phyloP scores from a whole-genome alignment of 2,888 invertebrate genomes.

The Conomelus anceps region DNA sequence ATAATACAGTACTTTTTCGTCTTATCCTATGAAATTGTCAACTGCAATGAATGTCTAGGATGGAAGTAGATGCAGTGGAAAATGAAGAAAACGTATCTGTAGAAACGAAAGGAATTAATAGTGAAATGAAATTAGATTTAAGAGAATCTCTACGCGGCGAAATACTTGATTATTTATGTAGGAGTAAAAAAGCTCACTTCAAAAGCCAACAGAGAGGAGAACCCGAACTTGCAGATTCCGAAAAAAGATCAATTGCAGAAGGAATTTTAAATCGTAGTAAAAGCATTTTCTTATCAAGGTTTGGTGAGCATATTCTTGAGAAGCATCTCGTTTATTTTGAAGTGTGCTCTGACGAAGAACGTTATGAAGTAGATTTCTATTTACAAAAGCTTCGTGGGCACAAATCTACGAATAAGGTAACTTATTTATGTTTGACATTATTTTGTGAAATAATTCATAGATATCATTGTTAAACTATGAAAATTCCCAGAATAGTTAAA shows the following conservation, averaged over 20 bases:
- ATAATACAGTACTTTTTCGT: no score
- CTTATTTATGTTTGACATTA: no score
- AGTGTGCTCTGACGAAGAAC: conserved; percentile 39
- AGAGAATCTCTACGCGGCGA: conserved; percentile 40
- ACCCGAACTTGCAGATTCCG: conserved; percentile 58
- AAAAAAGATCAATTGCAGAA: conserved; percentile 63
- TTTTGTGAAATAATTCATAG: no score
- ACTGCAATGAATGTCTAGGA: background rate
- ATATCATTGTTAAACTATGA: no score
- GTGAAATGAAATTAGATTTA: background rate
- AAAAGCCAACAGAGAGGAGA: conserved; percentile 78
- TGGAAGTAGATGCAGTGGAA: background rate
- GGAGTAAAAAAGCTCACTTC: conserved; percentile 58
- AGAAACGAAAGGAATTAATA: background rate
- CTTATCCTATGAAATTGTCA: background rate
- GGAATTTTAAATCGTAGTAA: conserved; percentile 59
- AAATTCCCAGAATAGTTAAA: no score
- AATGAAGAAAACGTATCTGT: background rate
- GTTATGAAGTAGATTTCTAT: conserved; percentile 56
- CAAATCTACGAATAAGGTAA: conserved; percentile 19
- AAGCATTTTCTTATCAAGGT: conserved; percentile 65
- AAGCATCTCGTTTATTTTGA: conserved; percentile 67
- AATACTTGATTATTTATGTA: conserved; percentile 56
- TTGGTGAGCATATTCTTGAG: conserved; percentile 61
- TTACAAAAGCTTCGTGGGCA: conserved; percentile 49